Conservation (phyloP, 2,888 invertebrate genomes). For the Leptopterna dolabrata region DNA sequence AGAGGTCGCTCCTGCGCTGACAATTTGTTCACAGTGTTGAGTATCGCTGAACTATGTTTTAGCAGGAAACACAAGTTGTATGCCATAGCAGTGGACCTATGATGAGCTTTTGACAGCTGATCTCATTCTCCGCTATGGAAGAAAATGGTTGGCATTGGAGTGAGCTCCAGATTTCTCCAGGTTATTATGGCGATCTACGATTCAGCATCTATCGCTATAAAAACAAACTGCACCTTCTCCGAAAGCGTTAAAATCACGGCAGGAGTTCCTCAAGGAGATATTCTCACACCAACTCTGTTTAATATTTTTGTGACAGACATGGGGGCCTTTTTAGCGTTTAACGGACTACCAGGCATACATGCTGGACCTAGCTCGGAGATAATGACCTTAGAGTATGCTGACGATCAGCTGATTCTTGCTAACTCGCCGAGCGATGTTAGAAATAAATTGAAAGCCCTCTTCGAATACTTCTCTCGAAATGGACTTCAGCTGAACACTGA, state of each 20-base stretch:
- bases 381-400: no score
- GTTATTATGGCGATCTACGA: background rate
- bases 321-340: background rate
- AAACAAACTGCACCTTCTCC: background rate
- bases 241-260: background rate
- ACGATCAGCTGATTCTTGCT: no score
- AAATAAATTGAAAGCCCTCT: no score
- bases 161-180: slow-evolving; percentile 8
- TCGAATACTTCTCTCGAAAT: no score
- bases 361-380: no score
- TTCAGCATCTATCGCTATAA: no score
- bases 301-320: background rate
- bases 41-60: background rate
- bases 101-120: no score
- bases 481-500: no score
- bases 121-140: slow-evolving; percentile 14
- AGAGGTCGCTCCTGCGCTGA: background rate
- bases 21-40: background rate
- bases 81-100: no score
- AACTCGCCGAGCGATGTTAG: no score
- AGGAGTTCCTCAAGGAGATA: background rate
- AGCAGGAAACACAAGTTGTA: background rate
- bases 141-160: background rate
- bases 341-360: background rate
- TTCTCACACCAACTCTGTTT: background rate